Base-by-base conservation (phyloP, 2,113 vertebrate species). In the Syrrhaptes paradoxus region DNA sequence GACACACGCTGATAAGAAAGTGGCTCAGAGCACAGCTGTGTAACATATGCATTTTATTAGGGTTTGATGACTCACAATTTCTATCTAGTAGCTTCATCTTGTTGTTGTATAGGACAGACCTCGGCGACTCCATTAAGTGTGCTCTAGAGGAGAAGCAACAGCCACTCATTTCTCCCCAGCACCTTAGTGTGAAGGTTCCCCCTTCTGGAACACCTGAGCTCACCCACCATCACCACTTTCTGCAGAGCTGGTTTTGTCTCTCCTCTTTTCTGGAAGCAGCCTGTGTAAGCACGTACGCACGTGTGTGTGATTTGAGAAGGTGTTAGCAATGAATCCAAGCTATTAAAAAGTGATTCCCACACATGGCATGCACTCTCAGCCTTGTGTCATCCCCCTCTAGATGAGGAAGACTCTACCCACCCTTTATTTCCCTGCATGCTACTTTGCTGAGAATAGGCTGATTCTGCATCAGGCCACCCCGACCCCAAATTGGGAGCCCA, bases 211-310 rank as follows among this genome's bases (percentile, higher is more conserved):
- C 22, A 34, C 16, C 43, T 66, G 25, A 71, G 43, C 48, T 89
- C 31, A 63, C 12, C 16, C 32, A 65, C 15, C 0, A 0, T 29
- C 55, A 58, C 46, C 54, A 4, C 18, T 41, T 2, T 0, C 59
- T 74, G 55, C 65, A 66, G 81, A 70, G n/a, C 1, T n/a, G 17
- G 0, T 13, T 74, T 54, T 48, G 17, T 49, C 15, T 68, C 29
- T 76, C 5, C 11, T 48, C 16, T 52, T 70, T 66, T 80, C 67
- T 80, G 34, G 32, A 52, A 73, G 62, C 10, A 85, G 57, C 38
- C 36, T 49, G 4, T 43, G 9, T 29, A 57, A 58, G 9, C 19
- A 36, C 2, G 13, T 28, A 28, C 38, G 4, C 3, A 0, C 14
- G 5, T 31, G 24, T 9, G 11, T n/a, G 13, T 14, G 34, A 65